Conservation (phyloP, 2,113 vertebrate genomes). For the Talpa occidentalis region DNA sequence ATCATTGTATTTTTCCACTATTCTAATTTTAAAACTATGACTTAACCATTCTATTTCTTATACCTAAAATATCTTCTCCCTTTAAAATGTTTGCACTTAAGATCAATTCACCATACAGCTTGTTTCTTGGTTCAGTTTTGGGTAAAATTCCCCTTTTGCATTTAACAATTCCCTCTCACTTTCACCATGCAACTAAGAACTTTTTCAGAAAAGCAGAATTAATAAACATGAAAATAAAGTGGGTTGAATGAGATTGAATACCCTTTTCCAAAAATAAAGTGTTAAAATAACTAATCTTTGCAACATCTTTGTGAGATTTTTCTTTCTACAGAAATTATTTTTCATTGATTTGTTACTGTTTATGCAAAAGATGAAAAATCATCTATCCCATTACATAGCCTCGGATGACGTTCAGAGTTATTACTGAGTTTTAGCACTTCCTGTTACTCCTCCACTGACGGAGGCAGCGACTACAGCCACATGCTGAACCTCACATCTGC, state of each 20-base stretch:
- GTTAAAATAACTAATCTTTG: neutral
- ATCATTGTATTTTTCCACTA: neutral
- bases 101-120: neutral
- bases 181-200: neutral
- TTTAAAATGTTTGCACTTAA: neutral
- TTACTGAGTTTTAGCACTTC: neutral
- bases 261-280: neutral
- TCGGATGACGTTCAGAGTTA: neutral
- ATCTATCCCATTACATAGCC: neutral
- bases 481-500: neutral
- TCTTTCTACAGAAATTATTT: neutral
- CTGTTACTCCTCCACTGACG: too few species aligned
- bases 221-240: neutral
- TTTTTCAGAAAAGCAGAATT: neutral
- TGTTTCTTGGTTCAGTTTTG: neutral
- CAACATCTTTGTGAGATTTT: neutral
- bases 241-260: neutral
- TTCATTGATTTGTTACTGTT: neutral
- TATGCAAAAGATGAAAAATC: neutral
- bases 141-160: neutral
- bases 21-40: neutral
- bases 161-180: neutral
- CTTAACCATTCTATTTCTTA: neutral
- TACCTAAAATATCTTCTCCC: neutral
- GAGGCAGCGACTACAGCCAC: neutral